These are phyloP conservation scores for Hydra vulgaris DNA, from an alignment of 30 jellyfish, hydroid and myxozoan genomes.

Conservation along the genomic window DNA sequence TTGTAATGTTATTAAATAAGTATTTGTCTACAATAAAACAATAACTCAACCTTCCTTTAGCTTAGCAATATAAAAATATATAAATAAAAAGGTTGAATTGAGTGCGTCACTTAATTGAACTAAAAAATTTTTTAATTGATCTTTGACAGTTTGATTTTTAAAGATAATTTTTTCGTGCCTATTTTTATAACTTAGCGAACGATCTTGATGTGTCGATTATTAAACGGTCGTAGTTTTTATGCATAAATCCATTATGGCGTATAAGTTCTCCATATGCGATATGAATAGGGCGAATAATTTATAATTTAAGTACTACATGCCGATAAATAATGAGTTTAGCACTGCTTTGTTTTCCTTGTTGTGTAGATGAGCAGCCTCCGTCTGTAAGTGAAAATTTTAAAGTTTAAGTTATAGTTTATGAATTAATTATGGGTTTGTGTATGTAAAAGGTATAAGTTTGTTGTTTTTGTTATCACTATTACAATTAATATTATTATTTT, in stretches of 20 bases:
- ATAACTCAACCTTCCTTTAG: too few species aligned
- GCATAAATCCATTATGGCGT: constrained; percentile 18
- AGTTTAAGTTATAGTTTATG: background rate
- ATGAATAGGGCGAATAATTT: constrained; percentile 33
- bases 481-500: too few species aligned
- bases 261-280: constrained; percentile 22
- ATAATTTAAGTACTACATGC: background rate
- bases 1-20: too few species aligned
- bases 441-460: too few species aligned
- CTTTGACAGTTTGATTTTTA: background rate
- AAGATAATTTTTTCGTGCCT: background rate
- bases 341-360: constrained; percentile 86
- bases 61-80: too few species aligned
- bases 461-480: too few species aligned
- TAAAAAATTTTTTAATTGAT: background rate
- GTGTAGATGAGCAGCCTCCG: constrained; percentile 94
- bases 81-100: background rate
- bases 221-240: constrained; percentile 13
- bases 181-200: background rate
- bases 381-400: constrained; percentile 38
- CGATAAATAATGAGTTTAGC: constrained; percentile 52
- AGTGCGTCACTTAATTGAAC: too few species aligned
- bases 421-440: background rate
- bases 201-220: background rate
- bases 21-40: too few species aligned